Base-by-base conservation (phyloP, 2,888 invertebrate species). In the Ophonus ardosiacus region DNA sequence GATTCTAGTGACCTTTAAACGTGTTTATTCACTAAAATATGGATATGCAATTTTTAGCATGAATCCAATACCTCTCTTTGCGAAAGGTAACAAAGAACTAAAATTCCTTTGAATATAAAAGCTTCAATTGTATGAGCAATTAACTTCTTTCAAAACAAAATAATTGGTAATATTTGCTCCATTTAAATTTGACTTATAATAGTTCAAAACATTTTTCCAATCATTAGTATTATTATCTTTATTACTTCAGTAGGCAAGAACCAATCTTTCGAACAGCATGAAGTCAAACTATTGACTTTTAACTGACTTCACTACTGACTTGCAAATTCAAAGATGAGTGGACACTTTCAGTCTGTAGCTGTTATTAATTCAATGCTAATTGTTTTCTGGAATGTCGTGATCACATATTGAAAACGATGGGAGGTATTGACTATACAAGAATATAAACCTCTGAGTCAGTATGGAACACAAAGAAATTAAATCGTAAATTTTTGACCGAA, bases 341-440 rank as follows among this genome's bases (percentile, higher is more conserved):
- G 43, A 74, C 71, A 74, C 43, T 74, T 74, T 74, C 38, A n/a
- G 38, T 38, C n/a, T 68, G 31, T 15, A 68, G 68, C 38, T 38
- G 38, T 68, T 31, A 68, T 68, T 68, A 31, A 68, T 68, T 68
- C 71, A 18, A 43, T 43, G 43, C 18, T 74, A 74, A 74, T 74
- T 74, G 71, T 74, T 74, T 74, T 43, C 18, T 74, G 71, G 71
- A 74, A 74, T 71, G 71, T 68, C 68, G 24, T 38, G n/a, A 31
- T 38, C n/a, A 38, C 31, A 68, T 68, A 74, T 43, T 74, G 71
- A 18, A 43, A 13, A 8, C 71, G 43, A 43, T 17, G 71, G 68
- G 71, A 74, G 71, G 43, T 43, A 17, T n/a, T n/a, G n/a, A 6
- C 1, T 43, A 43, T 43, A 1, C 1, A 10, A 1, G 1, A 4